Conservation (phyloP, 2,888 invertebrate species). For the Athalia cordata region DNA sequence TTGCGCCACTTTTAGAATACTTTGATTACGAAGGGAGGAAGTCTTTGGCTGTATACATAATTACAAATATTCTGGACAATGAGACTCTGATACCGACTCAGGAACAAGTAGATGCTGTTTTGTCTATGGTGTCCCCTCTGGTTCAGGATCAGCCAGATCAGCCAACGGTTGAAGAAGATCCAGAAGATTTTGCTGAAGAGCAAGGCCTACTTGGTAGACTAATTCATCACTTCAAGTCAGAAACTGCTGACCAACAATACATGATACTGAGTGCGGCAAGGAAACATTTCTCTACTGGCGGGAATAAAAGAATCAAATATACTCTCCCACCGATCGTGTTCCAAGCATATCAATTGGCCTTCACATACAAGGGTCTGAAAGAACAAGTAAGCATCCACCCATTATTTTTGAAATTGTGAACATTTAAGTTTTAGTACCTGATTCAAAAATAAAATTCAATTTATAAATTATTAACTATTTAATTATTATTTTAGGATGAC, state of each 20-base stretch:
- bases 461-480: not conserved
- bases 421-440: not conserved
- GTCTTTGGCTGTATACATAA: conserved; percentile 90
- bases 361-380: conserved; percentile 85
- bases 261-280: conserved; percentile 92
- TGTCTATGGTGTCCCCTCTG: conserved; percentile 88
- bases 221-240: conserved; percentile 88
- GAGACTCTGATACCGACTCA: conserved; percentile 91
- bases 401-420: not conserved
- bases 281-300: conserved; percentile 93
- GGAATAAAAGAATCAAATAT: conserved; percentile 89
- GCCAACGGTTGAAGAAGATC: conserved; percentile 80
- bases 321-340: conserved; percentile 96
- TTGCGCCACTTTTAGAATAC: conserved; percentile 88
- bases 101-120: conserved; percentile 88
- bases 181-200: conserved; percentile 97
- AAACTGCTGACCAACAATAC: conserved; percentile 90
- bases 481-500: conserved; percentile 81
- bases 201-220: conserved; percentile 93
- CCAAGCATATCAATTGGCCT: conserved; percentile 92
- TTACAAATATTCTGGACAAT: conserved; percentile 92
- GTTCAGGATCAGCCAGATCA: conserved; percentile 91
- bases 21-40: conserved; percentile 93
- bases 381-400: conserved; percentile 78
- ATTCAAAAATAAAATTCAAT: not conserved